Percentiles rank a stretch among this genome's conserved stretches.
These are phyloP conservation scores for Hippocampus kuda DNA, from an alignment of 2,797 vertebrate species.

Conservation along the genomic window DNA sequence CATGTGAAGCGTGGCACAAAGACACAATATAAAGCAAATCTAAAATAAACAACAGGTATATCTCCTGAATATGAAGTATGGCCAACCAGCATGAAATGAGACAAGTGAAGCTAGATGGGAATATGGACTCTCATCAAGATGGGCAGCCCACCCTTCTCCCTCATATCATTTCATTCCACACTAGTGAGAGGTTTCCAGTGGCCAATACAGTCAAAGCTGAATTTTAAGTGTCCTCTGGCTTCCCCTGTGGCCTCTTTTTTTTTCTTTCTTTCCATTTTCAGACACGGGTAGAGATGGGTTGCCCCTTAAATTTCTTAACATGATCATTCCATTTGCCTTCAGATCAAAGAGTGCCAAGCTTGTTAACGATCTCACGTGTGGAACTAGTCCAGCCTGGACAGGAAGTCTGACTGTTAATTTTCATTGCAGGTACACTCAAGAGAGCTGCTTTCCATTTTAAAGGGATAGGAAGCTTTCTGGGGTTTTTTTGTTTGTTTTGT, in stretches of 20 bases:
- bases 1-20: neutral
- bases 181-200: neutral
- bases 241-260: conserved; percentile 6
- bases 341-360: conserved; percentile 30
- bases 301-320: conserved; percentile 20
- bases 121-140: neutral
- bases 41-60: neutral
- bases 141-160: neutral
- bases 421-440: neutral
- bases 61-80: neutral
- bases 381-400: conserved; percentile 17
- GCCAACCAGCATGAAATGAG: neutral
- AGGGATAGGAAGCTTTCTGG: neutral
- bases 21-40: neutral
- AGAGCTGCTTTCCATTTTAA: neutral
- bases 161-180: neutral
- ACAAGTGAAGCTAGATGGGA: neutral
- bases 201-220: neutral
- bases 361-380: conserved; percentile 14
- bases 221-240: conserved; percentile 1
- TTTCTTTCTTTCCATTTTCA: neutral
- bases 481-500: neutral
- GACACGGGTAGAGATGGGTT: neutral
- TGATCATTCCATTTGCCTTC: conserved; percentile 33
- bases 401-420: conserved; percentile 19